Evolutionary conservation across 2,888 invertebrate genomes (phyloP), one percentile per base, ranked within the genome.

Genomic region (Ophion costatus): DNA sequence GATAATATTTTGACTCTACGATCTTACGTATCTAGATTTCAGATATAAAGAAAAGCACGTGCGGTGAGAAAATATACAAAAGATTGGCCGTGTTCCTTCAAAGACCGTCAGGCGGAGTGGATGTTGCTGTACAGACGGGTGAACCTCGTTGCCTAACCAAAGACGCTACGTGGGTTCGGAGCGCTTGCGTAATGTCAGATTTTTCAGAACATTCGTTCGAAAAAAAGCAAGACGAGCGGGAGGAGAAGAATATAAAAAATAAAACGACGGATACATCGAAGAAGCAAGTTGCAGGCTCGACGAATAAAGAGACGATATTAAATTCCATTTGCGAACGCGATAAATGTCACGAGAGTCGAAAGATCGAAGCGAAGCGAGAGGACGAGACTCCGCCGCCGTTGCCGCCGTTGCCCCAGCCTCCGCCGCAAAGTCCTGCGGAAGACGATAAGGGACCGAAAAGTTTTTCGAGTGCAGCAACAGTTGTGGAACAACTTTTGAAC

Each of bases 41-140:
- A 69, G 91, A 91, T 84, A 88, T 92, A 24, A 92, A 92, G 64
- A 85, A 87, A 7, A 88, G 89, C 57, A 92, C 92, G 1, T 84
- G 82, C 2, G 74, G 89, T 14, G 88, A 89, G 11, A 91, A 89
- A 81, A 63, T 89, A 0, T 89, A 91, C 80, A 91, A 90, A 83
- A 90, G 90, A n/a, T 86, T 92, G 29, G 79, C 87, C n/a, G 87
- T 86, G 73, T 90, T 88, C 87, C 85, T 92, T 70, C 88, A 90
- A 64, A 79, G 85, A 1, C 87, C 89, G 6, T 82, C 88, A 5
- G 80, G 83, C 45, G 91, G 87, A 82, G 74, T 87, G 24, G 89
- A 91, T 42, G 86, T 86, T n/a, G 91, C 85, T 11, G 88, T 91
- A 20, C 92, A 92, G 84, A 92, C 92, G 9, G 87, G 74, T 69